These are phyloP conservation scores for Drosophila nannoptera DNA, from an alignment of 1,140 invertebrate species.

Conservation along the genomic window DNA sequence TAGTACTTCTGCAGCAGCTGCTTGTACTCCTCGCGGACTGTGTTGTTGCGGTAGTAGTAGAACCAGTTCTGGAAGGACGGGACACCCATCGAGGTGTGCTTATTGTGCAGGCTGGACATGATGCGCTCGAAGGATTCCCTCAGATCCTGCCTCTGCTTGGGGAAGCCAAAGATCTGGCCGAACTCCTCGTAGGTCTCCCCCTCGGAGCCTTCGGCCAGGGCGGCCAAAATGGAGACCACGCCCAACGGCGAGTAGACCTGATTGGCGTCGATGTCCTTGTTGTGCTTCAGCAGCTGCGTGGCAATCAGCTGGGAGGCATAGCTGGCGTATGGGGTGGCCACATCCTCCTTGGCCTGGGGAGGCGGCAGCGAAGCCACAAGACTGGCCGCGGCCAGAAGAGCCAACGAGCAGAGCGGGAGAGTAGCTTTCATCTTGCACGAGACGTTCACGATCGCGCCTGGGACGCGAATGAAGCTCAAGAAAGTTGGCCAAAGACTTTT, in stretches of 20 bases:
- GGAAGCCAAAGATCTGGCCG: conserved; percentile 80
- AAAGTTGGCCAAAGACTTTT: conserved; percentile 77
- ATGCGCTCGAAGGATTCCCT: conserved; percentile 79
- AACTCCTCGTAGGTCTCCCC: conserved; percentile 82
- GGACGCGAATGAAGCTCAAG: conserved; percentile 73
- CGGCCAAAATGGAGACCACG: conserved; percentile 82
- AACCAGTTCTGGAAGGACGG: conserved; percentile 84
- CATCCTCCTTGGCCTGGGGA: conserved; percentile 10
- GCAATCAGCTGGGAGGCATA: conserved; percentile 71
- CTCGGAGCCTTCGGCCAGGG: conserved; percentile 82
- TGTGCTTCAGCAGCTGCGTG: conserved; percentile 69
- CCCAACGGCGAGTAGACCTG: conserved; percentile 84
- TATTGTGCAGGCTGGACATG: conserved; percentile 80
- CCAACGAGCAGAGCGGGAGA: conserved; percentile 34
- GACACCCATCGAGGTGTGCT: conserved; percentile 79
- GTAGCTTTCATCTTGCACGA: conserved; percentile 57
- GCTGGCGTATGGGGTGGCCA: conserved; percentile 59
- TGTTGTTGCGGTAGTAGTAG: conserved; percentile 84
- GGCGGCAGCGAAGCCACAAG: conserved; percentile 30
- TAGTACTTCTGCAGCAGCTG: conserved; percentile 82
- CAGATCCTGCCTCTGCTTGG: conserved; percentile 77
- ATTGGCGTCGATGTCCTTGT: conserved; percentile 81
- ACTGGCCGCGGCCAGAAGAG: conserved; percentile 24
- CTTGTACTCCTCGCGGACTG: conserved; percentile 82
- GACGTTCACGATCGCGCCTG: conserved; percentile 45